phyloP scores from a whole-genome alignment of 2,797 vertebrate genomes.

The Coccyzus lansbergi region DNA sequence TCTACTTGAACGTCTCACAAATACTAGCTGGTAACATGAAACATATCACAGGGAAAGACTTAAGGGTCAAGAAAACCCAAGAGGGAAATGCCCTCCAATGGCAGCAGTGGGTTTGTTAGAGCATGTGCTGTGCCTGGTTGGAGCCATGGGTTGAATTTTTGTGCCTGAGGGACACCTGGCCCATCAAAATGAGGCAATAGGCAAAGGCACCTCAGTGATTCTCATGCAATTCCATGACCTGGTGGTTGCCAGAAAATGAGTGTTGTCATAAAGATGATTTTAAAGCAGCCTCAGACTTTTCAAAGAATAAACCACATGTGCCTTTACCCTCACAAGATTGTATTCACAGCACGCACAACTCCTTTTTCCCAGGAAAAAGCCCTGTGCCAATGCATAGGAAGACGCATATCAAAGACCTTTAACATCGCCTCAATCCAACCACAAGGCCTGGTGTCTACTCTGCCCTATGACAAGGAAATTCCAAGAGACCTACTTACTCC shows the following conservation, averaged over 20 bases:
- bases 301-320: neutral
- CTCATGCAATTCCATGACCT: neutral
- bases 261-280: neutral
- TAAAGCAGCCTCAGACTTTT: neutral
- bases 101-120: neutral
- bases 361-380: neutral
- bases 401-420: neutral
- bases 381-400: neutral
- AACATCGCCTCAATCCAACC: neutral
- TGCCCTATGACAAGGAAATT: neutral
- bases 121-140: accelerated
- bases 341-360: neutral
- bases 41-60: neutral
- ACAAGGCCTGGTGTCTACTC: neutral
- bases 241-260: neutral
- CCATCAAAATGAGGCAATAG: neutral
- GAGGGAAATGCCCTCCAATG: neutral
- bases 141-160: neutral
- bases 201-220: neutral
- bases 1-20: neutral
- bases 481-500: neutral
- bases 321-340: neutral
- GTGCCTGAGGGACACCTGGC: neutral
- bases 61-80: neutral
- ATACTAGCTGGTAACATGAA: neutral